Base-by-base conservation (phyloP, 2,888 invertebrate species). In the Teinopalpus imperialis region DNA sequence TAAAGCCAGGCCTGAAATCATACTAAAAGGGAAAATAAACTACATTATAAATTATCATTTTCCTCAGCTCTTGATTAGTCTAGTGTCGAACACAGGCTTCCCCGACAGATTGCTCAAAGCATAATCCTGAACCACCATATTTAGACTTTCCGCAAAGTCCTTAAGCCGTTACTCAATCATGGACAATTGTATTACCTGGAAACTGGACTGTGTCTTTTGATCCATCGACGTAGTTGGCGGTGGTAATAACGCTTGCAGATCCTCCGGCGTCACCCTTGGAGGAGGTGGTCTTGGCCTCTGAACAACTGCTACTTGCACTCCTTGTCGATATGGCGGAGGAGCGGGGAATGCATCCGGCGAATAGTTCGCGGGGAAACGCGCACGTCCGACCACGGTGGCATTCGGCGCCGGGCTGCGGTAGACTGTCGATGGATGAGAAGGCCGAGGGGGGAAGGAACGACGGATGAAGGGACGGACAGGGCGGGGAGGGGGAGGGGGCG, bases 191-290 rank as follows among this genome's bases (percentile, higher is more conserved):
- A n/a, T n/a, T 31, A 83, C 86, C 77, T 91, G 91, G 62, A 90
- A 90, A 73, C 91, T 91, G 23, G 90, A 90, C 65, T 91, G 90
- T 18, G 91, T 92, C 57, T 89, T 91, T 59, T 91, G 91, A 51
- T 92, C 91, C 91, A 92, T 91, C 1, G 80, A 73, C 9, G 82
- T 66, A 61, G 91, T 77, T 49, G 91, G 69, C 34, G 82, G 85
- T 57, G 85, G 85, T 61, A 90, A 68, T 54, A 91, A 53, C 59
- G 90, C 77, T 66, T 89, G 82, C 39, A 89, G 61, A 50, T 88
- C 87, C 44, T 85, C 83, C 1, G 69, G 75, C 2, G 82, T 74
- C 51, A 86, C 81, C 16, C 80, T 53, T 23, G 75, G 54, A 1
- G 62, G 61, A 1, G 63, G 51, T 8, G 65, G 57, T 31, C 59